These are phyloP conservation scores for Dinothrombium tinctorium DNA, from an alignment of 1,140 invertebrate species.

Conservation along the genomic window DNA sequence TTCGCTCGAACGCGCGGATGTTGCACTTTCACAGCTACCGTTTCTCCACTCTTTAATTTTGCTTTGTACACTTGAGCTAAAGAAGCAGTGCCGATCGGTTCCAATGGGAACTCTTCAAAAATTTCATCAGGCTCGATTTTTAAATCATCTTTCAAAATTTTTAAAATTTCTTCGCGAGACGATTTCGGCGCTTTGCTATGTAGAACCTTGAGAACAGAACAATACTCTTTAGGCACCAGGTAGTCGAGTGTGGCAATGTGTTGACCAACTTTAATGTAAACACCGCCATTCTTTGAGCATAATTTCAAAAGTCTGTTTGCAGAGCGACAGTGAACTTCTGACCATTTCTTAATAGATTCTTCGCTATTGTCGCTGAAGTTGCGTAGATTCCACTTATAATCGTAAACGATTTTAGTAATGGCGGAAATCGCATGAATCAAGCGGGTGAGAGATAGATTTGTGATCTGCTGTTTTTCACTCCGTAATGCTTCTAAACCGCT, in stretches of 20 bases:
- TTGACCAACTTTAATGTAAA: conserved; percentile 84
- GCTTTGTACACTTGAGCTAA: conserved; percentile 84
- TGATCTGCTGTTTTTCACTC: too few species aligned
- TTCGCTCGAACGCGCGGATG: too few species aligned
- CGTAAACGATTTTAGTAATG: conserved; percentile 51
- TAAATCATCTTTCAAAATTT: conserved; percentile 66
- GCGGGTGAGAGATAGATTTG: too few species aligned
- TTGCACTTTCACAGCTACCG: conserved; percentile 89
- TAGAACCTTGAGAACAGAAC: conserved; percentile 65
- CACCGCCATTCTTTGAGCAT: conserved; percentile 76
- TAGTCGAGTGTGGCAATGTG: conserved; percentile 90
- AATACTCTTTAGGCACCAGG: conserved; percentile 77
- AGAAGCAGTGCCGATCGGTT: conserved; percentile 78
- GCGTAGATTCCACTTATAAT: conserved; percentile 45
- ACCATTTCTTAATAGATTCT: too few species aligned
- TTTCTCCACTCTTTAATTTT: conserved; percentile 42
- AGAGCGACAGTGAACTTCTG: conserved; percentile 46
- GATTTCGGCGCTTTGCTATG: conserved; percentile 76
- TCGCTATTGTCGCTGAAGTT: conserved; percentile 2
- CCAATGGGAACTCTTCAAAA: conserved; percentile 54
- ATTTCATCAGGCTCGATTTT: conserved; percentile 58
- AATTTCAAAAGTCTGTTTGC: conserved; percentile 66
- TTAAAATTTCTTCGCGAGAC: conserved; percentile 51
- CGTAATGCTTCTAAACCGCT: too few species aligned
- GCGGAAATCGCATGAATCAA: too few species aligned